These are phyloP conservation scores for Patella ulyssiponensis DNA, from an alignment of 2,888 invertebrate genomes.

Conservation along the genomic window DNA sequence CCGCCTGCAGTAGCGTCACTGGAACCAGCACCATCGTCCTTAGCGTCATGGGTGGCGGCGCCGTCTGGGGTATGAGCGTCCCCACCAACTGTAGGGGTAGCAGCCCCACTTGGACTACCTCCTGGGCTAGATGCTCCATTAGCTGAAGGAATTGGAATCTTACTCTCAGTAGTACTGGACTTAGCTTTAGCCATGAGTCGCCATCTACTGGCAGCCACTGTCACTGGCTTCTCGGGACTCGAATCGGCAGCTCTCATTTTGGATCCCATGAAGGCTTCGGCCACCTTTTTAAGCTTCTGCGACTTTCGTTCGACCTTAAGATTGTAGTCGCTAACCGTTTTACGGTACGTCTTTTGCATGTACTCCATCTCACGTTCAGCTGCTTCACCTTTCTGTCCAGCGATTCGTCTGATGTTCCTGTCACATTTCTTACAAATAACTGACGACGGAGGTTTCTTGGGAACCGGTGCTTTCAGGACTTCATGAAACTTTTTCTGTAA, in stretches of 20 bases:
- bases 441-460: background rate
- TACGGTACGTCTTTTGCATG: conserved; percentile 3
- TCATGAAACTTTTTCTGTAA: background rate
- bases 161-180: background rate
- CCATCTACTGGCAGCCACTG: background rate
- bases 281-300: background rate
- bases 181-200: background rate
- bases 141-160: background rate
- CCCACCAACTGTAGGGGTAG: too few species aligned
- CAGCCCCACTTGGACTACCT: too few species aligned
- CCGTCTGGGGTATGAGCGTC: too few species aligned
- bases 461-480: background rate
- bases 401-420: background rate
- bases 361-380: background rate
- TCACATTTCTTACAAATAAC: background rate
- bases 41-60: too few species aligned
- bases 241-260: background rate
- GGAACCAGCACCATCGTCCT: too few species aligned
- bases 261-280: background rate
- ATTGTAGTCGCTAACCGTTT: background rate
- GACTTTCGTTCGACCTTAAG: background rate
- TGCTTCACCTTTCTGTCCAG: background rate
- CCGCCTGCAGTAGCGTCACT: too few species aligned
- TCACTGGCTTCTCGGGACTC: background rate
- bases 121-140: background rate